Conservation (phyloP, 2,888 invertebrate genomes). For the Dexiosoma caninum region DNA sequence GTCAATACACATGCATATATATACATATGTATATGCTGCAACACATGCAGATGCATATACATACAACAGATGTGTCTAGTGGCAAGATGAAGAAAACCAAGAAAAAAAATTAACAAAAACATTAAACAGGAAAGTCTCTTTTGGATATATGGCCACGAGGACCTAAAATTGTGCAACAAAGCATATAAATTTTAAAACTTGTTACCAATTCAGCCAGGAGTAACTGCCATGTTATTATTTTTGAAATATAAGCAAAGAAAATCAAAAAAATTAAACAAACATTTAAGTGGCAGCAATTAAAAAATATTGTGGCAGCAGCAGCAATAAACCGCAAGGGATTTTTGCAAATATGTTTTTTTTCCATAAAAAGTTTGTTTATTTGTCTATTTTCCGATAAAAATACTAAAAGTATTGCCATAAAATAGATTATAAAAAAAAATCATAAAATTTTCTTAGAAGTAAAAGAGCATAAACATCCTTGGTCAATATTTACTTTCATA, state of each 20-base stretch:
- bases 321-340: not conserved
- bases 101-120: slow-evolving; percentile 13
- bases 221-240: slow-evolving; percentile 11
- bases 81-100: slow-evolving; percentile 6
- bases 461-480: not conserved
- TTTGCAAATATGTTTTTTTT: not conserved
- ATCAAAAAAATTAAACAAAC: not conserved
- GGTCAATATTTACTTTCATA: not conserved
- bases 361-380: not conserved
- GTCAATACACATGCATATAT: slow-evolving; percentile 43
- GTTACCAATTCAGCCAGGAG: not conserved
- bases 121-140: not conserved
- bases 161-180: slow-evolving; percentile 33
- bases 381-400: slow-evolving; percentile 13
- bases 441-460: not conserved
- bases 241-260: not conserved
- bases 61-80: slow-evolving; percentile 49
- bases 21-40: too few species aligned
- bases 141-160: not conserved
- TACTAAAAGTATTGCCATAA: slow-evolving; percentile 51
- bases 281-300: slow-evolving; percentile 35
- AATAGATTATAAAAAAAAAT: slow-evolving; percentile 18
- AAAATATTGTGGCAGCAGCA: slow-evolving; percentile 18
- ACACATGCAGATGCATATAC: not conserved
- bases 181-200: slow-evolving; percentile 43